A percentile compares a stretch with the other conserved stretches of the same genome.
phyloP scores from a whole-genome alignment of 2,113 vertebrate genomes.

The Anolis carolinensis region DNA sequence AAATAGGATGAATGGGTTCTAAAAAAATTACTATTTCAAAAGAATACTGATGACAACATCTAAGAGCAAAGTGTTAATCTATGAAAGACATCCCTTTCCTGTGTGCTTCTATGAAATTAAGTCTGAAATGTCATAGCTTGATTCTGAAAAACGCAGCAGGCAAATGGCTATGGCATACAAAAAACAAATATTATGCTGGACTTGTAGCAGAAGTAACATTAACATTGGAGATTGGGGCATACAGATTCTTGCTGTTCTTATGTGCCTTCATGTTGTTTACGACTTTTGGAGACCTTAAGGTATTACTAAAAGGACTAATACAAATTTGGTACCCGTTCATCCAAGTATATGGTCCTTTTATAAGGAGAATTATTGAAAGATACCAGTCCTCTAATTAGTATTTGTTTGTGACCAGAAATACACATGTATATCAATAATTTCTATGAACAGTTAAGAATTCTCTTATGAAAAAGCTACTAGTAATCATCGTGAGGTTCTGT shows the following conservation, averaged over 20 bases:
- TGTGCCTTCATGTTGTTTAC: no score
- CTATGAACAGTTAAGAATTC: not conserved
- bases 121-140: not conserved
- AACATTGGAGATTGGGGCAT: not conserved
- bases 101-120: not conserved
- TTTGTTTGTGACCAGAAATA: not conserved
- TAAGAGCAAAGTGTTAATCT: not conserved
- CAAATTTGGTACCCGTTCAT: not conserved
- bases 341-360: not conserved
- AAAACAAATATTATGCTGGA: not conserved
- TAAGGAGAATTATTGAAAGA: not conserved
- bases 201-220: not conserved
- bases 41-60: not conserved
- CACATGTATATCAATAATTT: not conserved
- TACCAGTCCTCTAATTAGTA: not conserved
- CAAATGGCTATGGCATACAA: not conserved
- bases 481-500: not conserved
- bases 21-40: not conserved
- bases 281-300: no score
- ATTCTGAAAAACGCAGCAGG: not conserved
- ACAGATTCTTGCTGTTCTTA: no score
- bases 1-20: not conserved
- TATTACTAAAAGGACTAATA: no score
- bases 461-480: not conserved
- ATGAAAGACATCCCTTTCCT: not conserved